Base-by-base conservation (phyloP, 2,888 invertebrate genomes). In the Pandemis heparana region DNA sequence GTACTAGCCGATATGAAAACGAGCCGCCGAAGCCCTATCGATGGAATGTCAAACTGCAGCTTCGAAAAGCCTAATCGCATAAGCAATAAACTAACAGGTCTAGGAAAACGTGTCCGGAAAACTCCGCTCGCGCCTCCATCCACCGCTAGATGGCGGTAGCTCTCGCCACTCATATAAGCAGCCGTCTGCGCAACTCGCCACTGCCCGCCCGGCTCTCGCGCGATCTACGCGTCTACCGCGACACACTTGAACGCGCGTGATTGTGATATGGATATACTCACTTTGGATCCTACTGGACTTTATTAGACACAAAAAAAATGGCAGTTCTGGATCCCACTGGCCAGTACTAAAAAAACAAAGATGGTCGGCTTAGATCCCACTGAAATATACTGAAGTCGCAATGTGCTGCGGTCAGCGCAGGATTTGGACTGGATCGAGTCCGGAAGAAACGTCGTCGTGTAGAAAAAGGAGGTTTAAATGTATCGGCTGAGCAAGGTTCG, bases 361-460 rank as follows among this genome's bases (percentile, higher is more conserved):
- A 92, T 93, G 92, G 83, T 91, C 82, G 92, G 92, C 79, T 84
- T 92, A 80, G 93, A 94, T 81, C 93, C 93, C 75, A 94, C 93
- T 74, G 93, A 93, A 87, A 90, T 93, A 79, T 93, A 94, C 81
- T 93, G 77, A 87, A 87, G 76, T 82, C 85, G 92, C 89, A 84
- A 94, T 94, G 94, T 94, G 94, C 86, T 94, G 94, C 86, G 94
- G 94, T 82, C 89, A 89, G 79, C 86, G 94, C 76, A 90, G 84
- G 80, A 93, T 94, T 76, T 85, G 79, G 78, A 92, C 93, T 78
- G 94, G 94, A 81, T 90, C 90, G 75, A 87, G 88, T 79, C 92
- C 91, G 74, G 89, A 90, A 81, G 94, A 94, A 80, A 94, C 94
- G 67, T 94, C 94, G 64, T 94, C 94, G 78, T 94, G 94, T 79